Base-by-base conservation (phyloP, 2,888 invertebrate genomes). In the Drosophila melanosoma region DNA sequence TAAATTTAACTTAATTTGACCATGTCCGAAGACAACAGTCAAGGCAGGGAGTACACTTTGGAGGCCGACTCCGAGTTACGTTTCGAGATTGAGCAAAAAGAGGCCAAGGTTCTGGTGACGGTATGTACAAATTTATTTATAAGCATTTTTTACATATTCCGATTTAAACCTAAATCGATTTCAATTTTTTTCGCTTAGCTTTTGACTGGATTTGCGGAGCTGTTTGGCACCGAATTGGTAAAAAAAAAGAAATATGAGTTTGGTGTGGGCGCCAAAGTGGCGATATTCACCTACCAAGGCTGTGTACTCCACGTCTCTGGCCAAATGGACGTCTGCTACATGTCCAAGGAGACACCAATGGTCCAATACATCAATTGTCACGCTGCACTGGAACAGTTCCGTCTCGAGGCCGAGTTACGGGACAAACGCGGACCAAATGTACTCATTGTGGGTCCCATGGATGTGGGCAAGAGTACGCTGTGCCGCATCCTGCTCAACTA, bases 291-390 rank as follows among this genome's bases (percentile, higher is more conserved):
- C 2, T 99, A 98, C 96, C 98, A 99, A 91, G 98, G 98, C 1
- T 99, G 99, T 91, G 95, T 95, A 0, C 93, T 99, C 0, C 97
- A 97, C 93, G 93, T 99, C 15, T 94, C 95, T 69, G 99, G 99
- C 2, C 96, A 96, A 92, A 97, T 98, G 1, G 99, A 99, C 93
- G 98, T 98, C 33, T 97, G 97, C 79, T 99, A 99, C 92, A 95
- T 98, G 0, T 98, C 99, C 0, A 98, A 98, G 92, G 98, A 99
- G 91, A 99, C 99, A 0, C 99, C 99, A 0, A 99, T 99, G 98
- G 94, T 96, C 11, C 96, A 98, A 79, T 99, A 99, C 92, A 94
- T 99, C 4, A 99, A 99, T 93, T 97, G 98, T 23, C 99, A 99
- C 93, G 98, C 97, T 12, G 98, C 98, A 0, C 94, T 99, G 76